A percentile compares a stretch with the other conserved stretches of the same genome.
Conservation (phyloP, 2,797 vertebrate species). For the Psittacula derbiana region DNA sequence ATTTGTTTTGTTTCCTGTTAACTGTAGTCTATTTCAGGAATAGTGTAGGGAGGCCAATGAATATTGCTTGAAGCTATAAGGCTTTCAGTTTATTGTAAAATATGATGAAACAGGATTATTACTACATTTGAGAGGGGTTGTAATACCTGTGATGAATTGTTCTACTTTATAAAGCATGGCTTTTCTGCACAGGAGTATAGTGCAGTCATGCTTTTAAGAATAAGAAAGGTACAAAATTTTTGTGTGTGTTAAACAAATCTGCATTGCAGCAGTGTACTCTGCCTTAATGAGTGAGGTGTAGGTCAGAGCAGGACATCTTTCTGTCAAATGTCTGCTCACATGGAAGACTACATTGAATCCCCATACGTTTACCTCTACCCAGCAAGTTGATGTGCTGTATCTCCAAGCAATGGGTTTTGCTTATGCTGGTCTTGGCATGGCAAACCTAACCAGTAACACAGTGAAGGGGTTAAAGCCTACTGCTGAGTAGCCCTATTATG, state of each 20-base stretch:
- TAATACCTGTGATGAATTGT: neutral
- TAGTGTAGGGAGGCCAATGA: neutral
- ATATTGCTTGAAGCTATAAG: neutral
- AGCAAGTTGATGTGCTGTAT: neutral
- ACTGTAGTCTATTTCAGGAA: neutral
- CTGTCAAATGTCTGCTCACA: rapidly evolving
- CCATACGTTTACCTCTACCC: neutral
- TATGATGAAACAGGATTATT: neutral
- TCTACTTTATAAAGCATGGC: neutral
- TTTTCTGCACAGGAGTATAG: neutral
- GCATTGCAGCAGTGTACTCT: neutral
- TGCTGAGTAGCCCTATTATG: neutral
- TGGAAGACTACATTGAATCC: neutral
- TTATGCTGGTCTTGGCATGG: rapidly evolving
- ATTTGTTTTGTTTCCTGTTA: neutral
- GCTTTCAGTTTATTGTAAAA: neutral
- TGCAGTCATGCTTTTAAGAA: neutral
- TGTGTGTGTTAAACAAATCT: neutral
- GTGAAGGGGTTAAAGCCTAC: neutral
- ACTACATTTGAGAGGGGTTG: neutral
- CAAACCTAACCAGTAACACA: neutral
- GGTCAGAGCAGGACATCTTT: neutral
- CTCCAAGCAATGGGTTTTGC: rapidly evolving
- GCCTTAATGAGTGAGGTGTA: neutral
- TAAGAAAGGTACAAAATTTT: neutral